A percentile compares a stretch with the other conserved stretches of the same genome.
These are phyloP conservation scores for Spatulosminthurus flaviceps DNA, from an alignment of 2,888 invertebrate genomes.

Conservation along the genomic window DNA sequence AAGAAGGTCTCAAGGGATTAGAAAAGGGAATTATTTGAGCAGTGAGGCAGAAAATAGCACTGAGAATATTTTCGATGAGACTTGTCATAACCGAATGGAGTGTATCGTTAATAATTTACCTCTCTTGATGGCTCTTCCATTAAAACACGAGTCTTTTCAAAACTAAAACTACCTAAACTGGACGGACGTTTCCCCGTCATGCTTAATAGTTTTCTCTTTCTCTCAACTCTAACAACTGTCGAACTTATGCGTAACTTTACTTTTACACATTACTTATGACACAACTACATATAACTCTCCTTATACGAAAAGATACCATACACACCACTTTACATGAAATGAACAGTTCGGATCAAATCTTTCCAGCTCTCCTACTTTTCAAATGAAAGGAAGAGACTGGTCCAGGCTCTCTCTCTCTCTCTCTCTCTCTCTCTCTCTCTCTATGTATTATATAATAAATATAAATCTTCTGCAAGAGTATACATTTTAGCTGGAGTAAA, in stretches of 20 bases:
- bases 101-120: constrained; percentile 63
- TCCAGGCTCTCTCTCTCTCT: too few relatives aligned
- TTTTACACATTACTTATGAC: too few relatives aligned
- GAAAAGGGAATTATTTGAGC: constrained; percentile 56
- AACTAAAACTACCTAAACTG: constrained; percentile 18
- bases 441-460: not conserved
- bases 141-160: constrained; percentile 49
- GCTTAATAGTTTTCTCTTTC: constrained; percentile 18
- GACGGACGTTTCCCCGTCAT: constrained; percentile 9
- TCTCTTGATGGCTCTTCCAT: constrained; percentile 63
- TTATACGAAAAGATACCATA: not conserved
- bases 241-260: too few relatives aligned
- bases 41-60: constrained; percentile 56
- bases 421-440: too few relatives aligned
- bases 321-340: not conserved
- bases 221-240: constrained; percentile 8
- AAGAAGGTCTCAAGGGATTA: constrained; percentile 59
- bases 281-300: not conserved
- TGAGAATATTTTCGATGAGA: constrained; percentile 50
- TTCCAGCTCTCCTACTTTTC: not conserved
- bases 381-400: not conserved
- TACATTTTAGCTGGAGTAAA: too few relatives aligned
- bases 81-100: constrained; percentile 56
- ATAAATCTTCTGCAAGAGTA: too few relatives aligned
- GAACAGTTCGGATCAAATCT: constrained; percentile 12